These are phyloP conservation scores for Chrysopilus asiliformis DNA, from an alignment of 2,888 invertebrate genomes.

Conservation along the genomic window DNA sequence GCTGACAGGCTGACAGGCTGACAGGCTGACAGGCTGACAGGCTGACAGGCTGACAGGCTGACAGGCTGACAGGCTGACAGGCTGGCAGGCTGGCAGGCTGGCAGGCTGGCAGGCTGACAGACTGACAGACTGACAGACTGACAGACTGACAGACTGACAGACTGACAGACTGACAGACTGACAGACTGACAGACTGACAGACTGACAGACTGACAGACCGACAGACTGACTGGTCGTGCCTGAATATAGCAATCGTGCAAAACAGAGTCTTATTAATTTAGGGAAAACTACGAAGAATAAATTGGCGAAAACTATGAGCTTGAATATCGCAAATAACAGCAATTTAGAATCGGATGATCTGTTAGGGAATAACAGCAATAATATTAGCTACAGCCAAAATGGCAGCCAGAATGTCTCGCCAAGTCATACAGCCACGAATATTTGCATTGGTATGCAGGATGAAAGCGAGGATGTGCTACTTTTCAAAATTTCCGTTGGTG, in stretches of 20 bases:
- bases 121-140: no score
- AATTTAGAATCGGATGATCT: slow-evolving; percentile 13
- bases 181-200: no score
- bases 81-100: no score
- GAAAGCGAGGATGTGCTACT: slow-evolving; percentile 47
- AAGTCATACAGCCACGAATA: slow-evolving; percentile 24
- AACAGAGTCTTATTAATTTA: slow-evolving; percentile 27
- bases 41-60: no score
- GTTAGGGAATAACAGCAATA: slow-evolving; percentile 11
- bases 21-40: no score
- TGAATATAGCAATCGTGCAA: slow-evolving; percentile 18
- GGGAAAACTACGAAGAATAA: slow-evolving; percentile 34
- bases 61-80: no score
- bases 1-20: no score
- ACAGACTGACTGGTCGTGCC: background rate
- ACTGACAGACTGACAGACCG: no score
- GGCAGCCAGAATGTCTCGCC: slow-evolving; percentile 18
- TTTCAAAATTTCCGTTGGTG: slow-evolving; percentile 47
- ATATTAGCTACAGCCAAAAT: slow-evolving; percentile 5
- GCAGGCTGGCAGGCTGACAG: no score
- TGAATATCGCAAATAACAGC: slow-evolving; percentile 17
- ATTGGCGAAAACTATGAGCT: slow-evolving; percentile 31
- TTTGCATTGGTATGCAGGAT: slow-evolving; percentile 14
- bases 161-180: no score
- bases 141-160: no score